Evolutionary conservation across 2,888 invertebrate genomes (phyloP).

Genomic region (Ophraella communa): DNA sequence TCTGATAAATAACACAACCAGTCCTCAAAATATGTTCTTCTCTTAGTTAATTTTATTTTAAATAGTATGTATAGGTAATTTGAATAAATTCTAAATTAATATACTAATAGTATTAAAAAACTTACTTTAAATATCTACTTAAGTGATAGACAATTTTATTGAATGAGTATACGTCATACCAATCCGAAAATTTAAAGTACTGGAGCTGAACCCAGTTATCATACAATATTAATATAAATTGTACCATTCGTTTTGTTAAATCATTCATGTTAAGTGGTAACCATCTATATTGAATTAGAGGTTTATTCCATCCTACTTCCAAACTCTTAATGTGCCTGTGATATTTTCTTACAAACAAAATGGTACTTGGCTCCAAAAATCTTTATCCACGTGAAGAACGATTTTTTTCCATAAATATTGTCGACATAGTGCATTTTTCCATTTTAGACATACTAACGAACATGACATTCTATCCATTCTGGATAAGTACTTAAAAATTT

Average conservation of each 20-base stretch:
- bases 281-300: slow-evolving; percentile 55
- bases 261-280: slow-evolving; percentile 56
- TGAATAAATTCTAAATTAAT: not conserved
- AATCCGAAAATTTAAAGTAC: slow-evolving; percentile 59
- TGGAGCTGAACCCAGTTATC: slow-evolving; percentile 56
- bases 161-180: slow-evolving; percentile 60
- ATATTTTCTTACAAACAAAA: slow-evolving; percentile 53
- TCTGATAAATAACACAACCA: too few species aligned
- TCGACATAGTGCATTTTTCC: slow-evolving; percentile 50
- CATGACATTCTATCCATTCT: slow-evolving; percentile 51
- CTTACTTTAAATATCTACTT: slow-evolving; percentile 52
- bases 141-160: slow-evolving; percentile 55
- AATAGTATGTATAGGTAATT: not conserved
- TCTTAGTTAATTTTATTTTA: too few species aligned
- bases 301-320: slow-evolving; percentile 61
- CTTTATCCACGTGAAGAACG: slow-evolving; percentile 51
- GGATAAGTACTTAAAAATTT: slow-evolving; percentile 50
- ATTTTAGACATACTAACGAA: slow-evolving; percentile 50
- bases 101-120: not conserved
- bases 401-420: slow-evolving; percentile 52
- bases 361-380: slow-evolving; percentile 53
- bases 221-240: slow-evolving; percentile 50
- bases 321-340: slow-evolving; percentile 59
- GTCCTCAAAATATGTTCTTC: too few species aligned
- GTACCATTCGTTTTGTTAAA: slow-evolving; percentile 55